Conservation (phyloP, 2,113 vertebrate genomes). For the Dipodomys spectabilis region DNA sequence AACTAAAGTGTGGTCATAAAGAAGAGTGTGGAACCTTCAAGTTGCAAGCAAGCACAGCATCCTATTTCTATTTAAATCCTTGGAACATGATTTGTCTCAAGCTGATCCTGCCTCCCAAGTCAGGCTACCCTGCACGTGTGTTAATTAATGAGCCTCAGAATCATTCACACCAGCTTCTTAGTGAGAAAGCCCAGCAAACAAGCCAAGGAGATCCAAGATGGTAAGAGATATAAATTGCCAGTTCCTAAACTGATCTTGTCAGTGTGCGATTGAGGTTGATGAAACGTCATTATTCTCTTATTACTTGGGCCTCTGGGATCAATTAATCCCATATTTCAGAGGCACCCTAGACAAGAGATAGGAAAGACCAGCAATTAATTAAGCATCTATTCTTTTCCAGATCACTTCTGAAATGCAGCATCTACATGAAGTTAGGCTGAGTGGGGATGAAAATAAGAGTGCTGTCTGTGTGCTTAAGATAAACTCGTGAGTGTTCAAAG, state of each 20-base stretch:
- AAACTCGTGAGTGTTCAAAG: background rate
- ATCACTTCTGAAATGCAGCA: background rate
- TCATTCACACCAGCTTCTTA: background rate
- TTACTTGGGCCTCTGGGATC: conserved; percentile 50
- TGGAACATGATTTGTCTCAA: background rate
- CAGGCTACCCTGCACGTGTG: background rate
- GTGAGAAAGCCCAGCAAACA: background rate
- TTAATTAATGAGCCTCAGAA: conserved; percentile 36
- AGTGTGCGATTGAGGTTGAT: conserved; percentile 20
- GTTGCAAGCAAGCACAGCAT: background rate
- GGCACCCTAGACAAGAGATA: conserved; percentile 17
- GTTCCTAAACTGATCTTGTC: conserved; percentile 19
- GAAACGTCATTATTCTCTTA: conserved; percentile 20
- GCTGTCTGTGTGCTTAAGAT: background rate
- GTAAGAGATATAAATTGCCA: background rate
- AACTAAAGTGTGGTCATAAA: too few species aligned
- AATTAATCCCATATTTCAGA: conserved; percentile 61
- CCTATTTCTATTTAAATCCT: conserved; percentile 16
- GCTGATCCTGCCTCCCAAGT: background rate
- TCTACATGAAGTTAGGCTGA: background rate
- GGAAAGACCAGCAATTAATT: conserved; percentile 23
- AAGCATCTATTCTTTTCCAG: conserved; percentile 15
- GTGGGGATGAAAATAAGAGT: conserved; percentile 27
- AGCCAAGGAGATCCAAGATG: background rate
- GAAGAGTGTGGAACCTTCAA: background rate